Evolutionary conservation across 2,888 invertebrate species (phyloP), one percentile per base, ranked within the genome.

Genomic region (Drosophila phalerata): DNA sequence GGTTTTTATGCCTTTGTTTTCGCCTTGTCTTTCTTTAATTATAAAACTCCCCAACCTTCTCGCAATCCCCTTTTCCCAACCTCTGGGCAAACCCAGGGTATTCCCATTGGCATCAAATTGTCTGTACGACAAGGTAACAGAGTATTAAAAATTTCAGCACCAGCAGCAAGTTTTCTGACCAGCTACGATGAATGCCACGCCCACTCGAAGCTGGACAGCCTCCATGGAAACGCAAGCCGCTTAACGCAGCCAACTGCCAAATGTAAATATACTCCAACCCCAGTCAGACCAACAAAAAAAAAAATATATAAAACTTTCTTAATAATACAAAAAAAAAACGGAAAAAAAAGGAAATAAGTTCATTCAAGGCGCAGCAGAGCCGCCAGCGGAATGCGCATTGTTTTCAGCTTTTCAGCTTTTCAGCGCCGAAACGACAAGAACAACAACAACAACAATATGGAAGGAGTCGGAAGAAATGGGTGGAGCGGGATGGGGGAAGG

Each of bases 171-270:
- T 56, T 58, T 67, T 68, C 47, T 85, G 86, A 85, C 78, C 84
- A 69, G 25, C 62, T 38, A 53, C 57, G 57, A 45, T 48, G 57
- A 17, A 47, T n/a, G 43, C 45, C 37, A 56, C 32, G 47, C 43
- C 53, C 65, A 22, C 28, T 25, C 11, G 9, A 6, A 17, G 22
- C 32, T 58, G 47, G 51, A 30, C 55, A 40, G 57, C 42, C 65
- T 40, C 81, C 81, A 84, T 86, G 75, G 89, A 72, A 88, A 84
- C 88, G 69, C 83, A 84, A 84, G 88, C 83, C 81, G 83, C 88
- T 84, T 84, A 84, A 88, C 83, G 88, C 88, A 86, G 78, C 87
- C 87, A 75, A 88, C 83, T 88, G 88, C 87, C 83, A 86, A 84
- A 84, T 84, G 83, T 84, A 84, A 84, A 84, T 84, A 88, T 88